Evolutionary conservation across 2,888 invertebrate species (phyloP).

Genomic region (Drosophila multiciliata): DNA sequence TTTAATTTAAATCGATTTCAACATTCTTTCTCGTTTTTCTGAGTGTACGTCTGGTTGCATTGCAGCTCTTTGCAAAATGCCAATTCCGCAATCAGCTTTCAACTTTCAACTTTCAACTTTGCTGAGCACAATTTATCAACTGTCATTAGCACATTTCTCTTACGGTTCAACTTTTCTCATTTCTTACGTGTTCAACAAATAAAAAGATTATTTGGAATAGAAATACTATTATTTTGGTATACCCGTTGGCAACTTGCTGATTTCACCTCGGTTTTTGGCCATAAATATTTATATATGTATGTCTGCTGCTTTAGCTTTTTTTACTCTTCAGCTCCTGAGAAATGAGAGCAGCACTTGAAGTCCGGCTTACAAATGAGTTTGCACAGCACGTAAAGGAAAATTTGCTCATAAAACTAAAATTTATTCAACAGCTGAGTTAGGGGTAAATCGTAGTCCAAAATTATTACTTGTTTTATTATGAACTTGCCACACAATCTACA

Average conservation of each 20-base stretch:
- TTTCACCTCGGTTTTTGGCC: too few species aligned
- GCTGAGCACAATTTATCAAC: constrained; percentile 3
- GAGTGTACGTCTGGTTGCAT: not conserved
- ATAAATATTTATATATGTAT: too few species aligned
- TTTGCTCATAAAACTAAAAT: too few species aligned
- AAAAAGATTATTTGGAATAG: constrained; percentile 18
- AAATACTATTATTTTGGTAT: not conserved
- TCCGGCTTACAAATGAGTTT: too few species aligned
- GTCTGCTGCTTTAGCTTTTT: too few species aligned
- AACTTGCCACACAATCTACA: too few species aligned
- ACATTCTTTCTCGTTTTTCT: not conserved
- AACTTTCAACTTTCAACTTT: not conserved
- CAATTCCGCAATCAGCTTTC: not conserved
- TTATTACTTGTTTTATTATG: too few species aligned
- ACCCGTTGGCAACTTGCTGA: not conserved
- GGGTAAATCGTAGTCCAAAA: too few species aligned
- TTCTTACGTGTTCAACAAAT: not conserved
- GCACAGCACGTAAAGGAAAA: too few species aligned
- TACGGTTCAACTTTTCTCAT: constrained; percentile 45
- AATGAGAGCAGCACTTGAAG: too few species aligned
- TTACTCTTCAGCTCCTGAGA: too few species aligned
- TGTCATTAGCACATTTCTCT: constrained; percentile 24
- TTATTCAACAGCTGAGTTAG: too few species aligned
- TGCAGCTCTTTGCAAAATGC: not conserved
- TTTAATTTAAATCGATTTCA: not conserved